phyloP scores from a whole-genome alignment of 2,888 invertebrate genomes.

The Leucophenga montana region DNA sequence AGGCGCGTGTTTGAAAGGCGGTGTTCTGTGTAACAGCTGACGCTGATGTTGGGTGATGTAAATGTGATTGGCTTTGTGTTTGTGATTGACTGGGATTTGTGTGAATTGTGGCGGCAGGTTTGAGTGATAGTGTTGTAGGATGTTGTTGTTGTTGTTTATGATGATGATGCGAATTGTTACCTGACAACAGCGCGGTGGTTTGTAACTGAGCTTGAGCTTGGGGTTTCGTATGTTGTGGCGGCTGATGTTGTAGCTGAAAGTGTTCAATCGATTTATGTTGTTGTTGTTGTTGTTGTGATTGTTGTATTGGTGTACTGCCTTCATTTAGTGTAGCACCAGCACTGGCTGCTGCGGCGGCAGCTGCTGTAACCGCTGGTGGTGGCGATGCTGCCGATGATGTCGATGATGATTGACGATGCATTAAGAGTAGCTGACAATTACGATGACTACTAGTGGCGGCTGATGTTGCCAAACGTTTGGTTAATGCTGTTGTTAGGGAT shows the following conservation, averaged over 20 bases:
- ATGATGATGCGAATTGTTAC: constrained; percentile 9
- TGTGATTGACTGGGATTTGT: neutral
- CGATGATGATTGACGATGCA: constrained; percentile 2
- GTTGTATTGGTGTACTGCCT: constrained; percentile 21
- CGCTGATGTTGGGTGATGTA: neutral
- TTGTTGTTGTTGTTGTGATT: constrained; percentile 36
- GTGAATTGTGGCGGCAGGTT: neutral
- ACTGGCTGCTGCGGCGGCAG: neutral
- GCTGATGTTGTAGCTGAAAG: constrained; percentile 45
- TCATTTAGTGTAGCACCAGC: neutral
- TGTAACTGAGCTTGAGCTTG: constrained; percentile 42
- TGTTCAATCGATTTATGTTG: constrained; percentile 34
- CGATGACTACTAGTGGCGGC: neutral
- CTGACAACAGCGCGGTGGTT: constrained; percentile 10
- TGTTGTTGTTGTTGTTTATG: constrained; percentile 30
- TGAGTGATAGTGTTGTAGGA: constrained; percentile 20
- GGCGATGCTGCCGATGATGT: constrained; percentile 15
- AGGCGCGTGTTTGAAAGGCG: constrained; percentile 2
- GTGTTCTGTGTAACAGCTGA: constrained; percentile 37
- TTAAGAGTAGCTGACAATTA: constrained; percentile 18
- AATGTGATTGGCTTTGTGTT: neutral
- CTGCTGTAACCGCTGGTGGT: neutral
- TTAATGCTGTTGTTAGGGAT: neutral
- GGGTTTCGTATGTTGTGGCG: constrained; percentile 27
- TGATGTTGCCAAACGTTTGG: neutral